Percentiles rank a stretch among this genome's conserved stretches.
Evolutionary conservation across 1,140 invertebrate species (phyloP).

Genomic region (Drosophila kikkawai): DNA sequence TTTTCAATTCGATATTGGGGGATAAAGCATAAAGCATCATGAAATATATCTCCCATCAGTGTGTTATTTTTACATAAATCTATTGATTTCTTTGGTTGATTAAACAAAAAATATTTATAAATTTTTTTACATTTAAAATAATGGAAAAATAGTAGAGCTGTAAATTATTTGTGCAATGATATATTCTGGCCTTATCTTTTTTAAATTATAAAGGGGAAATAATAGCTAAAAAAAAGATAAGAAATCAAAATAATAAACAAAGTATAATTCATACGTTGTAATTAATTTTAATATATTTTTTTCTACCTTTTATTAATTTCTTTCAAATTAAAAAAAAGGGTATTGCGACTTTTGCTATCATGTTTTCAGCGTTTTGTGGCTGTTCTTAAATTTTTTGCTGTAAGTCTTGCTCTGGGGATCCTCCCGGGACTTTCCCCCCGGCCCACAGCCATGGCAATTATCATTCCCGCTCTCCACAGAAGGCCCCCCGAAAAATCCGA

Average conservation of each 20-base stretch:
- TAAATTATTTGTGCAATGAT: not conserved
- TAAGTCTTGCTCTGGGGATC: constrained; percentile 21
- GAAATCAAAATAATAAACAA: not conserved
- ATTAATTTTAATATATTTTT: not conserved
- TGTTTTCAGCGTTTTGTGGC: not conserved
- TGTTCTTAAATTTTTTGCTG: constrained; percentile 43
- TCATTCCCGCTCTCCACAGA: constrained; percentile 51
- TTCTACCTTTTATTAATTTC: too few species aligned
- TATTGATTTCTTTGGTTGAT: not conserved
- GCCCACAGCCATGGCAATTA: constrained; percentile 67
- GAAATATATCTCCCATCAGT: not conserved
- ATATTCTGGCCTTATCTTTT: not conserved
- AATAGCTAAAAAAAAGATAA: not conserved
- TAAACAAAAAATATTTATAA: too few species aligned
- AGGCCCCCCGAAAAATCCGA: constrained; percentile 19
- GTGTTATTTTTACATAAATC: constrained; percentile 1
- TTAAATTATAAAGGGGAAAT: not conserved
- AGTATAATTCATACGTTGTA: not conserved
- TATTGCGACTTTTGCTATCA: too few species aligned
- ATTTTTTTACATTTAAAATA: not conserved
- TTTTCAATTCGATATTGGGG: not conserved
- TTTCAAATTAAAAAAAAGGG: too few species aligned
- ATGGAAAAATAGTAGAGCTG: constrained; percentile 1
- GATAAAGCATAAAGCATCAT: not conserved
- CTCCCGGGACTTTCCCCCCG: not conserved